A percentile compares a stretch with the other conserved stretches of the same genome.
Conservation (phyloP, 1,140 invertebrate genomes). For the Carposina sasakii region DNA sequence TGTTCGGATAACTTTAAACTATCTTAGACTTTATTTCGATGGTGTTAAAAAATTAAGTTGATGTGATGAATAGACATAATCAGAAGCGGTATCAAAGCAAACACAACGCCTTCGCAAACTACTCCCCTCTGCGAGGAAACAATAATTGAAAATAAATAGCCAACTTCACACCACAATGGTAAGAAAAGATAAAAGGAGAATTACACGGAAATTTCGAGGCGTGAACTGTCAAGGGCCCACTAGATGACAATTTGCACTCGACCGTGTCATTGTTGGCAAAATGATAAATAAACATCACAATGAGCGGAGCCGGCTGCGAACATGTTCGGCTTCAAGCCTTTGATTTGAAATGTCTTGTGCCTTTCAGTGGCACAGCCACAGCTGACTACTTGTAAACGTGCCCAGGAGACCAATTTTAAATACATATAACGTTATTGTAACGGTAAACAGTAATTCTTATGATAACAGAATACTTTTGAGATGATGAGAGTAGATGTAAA, state of each 20-base stretch:
- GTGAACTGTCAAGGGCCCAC: slow-evolving; percentile 46
- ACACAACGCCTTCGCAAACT: slow-evolving; percentile 54
- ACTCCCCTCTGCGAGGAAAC: slow-evolving; percentile 43
- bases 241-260: slow-evolving; percentile 66
- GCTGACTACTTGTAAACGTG: slow-evolving; percentile 17
- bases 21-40: too few species aligned
- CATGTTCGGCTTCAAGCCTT: slow-evolving; percentile 34
- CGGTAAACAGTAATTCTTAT: too few species aligned
- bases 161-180: slow-evolving; percentile 54
- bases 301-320: slow-evolving; percentile 30
- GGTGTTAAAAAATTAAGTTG: too few species aligned
- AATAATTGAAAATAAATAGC: slow-evolving; percentile 62
- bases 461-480: too few species aligned
- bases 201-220: slow-evolving; percentile 65
- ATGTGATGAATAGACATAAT: slow-evolving; percentile 16
- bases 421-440: too few species aligned
- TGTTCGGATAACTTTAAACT: too few species aligned
- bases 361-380: slow-evolving; percentile 9
- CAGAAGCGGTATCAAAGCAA: slow-evolving; percentile 49
- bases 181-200: slow-evolving; percentile 61
- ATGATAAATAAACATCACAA: slow-evolving; percentile 67
- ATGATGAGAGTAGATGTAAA: too few species aligned
- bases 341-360: slow-evolving; percentile 13
- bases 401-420: too few species aligned
- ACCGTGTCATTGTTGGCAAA: slow-evolving; percentile 48